Evolutionary conservation across 2,888 invertebrate genomes (phyloP), one percentile per base, ranked within the genome.

Genomic region (Orgyia antiqua): DNA sequence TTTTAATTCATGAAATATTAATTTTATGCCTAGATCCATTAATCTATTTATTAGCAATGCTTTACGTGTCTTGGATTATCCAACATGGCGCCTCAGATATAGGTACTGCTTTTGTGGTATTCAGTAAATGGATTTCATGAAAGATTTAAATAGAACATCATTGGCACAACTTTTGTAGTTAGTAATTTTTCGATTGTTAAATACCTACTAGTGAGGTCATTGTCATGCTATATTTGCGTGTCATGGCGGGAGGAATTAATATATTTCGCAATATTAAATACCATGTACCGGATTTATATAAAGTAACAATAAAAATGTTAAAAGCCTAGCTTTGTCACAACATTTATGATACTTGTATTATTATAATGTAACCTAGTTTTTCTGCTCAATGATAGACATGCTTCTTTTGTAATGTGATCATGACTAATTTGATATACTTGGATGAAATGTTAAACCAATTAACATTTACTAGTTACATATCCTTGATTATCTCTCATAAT

Each of bases 51-150:
- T 56, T 59, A 46, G 49, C 50, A 56, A 49, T 62, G 62, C 68
- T 76, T 77, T 84, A 80, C 82, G 80, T 83, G 84, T 83, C 76
- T 78, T 54, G 58, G 65, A 61, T 57, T 77, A 82, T 76, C 83
- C 84, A 84, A 84, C 83, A 84, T 86, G 84, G 84, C 84, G 84
- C 74, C 84, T 66, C 62, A 47, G n/a, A n/a, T n/a, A n/a, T 56
- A 54, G 67, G 68, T 67, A 67, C 63, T 59, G 68, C 65, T 68
- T n/a, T n/a, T 68, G 66, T 52, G 66, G 58, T 68, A 65, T 68
- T 59, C 59, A 51, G 45, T 60, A 57, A 63, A 69, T 67, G 66
- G 67, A 66, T 68, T 68, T 66, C 61, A 50, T n/a, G 8, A 39
- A 33, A 46, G 50, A 38, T 54, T 31, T 33, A 34, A 38, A 42